Base-by-base conservation (phyloP, 2,888 invertebrate genomes). In the Epinotia brunnichana region DNA sequence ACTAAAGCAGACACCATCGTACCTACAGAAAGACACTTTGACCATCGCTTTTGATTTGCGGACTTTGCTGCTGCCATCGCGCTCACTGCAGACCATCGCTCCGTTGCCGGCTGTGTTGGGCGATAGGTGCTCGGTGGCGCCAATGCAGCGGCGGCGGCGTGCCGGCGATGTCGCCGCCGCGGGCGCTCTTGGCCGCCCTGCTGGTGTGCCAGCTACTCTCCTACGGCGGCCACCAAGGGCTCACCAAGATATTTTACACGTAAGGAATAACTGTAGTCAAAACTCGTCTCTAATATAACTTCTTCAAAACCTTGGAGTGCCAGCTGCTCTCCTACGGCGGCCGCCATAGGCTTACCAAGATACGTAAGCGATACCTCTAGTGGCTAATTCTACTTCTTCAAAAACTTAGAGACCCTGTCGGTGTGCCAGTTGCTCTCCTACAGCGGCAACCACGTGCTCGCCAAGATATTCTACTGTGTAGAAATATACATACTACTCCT, bases 171-270 rank as follows among this genome's bases (percentile, higher is more conserved):
- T 90, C 92, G 89, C 91, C 92, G 90, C 89, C 92, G 90, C 89
- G 93, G 88, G 92, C 92, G 87, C 85, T 93, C 86, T 90, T 93
- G 81, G 92, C 92, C 86, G 87, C 83, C 80, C 88, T 93, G 79
- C 90, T 92, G 79, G 85, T 92, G 76, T 92, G 88, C 82, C 93
- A 92, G 85, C 88, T 92, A 85, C 89, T 92, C 78, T 90, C 91
- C 75, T 91, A 91, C 90, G 92, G 92, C 86, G 92, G 92, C 86
- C 93, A 93, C 89, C 92, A 92, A 87, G 91, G 92, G 86, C 92
- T 92, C 88, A 92, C 92, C 91, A 91, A 92, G 88, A 90, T 92
- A 88, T 92, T 92, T 77, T 92, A 87, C 89, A 92, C 90, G 93
- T 93, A 91, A n/a, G n/a, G n/a, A n/a, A n/a, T n/a, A n/a, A n/a